phyloP scores from a whole-genome alignment of 1,140 invertebrate species.

The Drosophila sproati region DNA sequence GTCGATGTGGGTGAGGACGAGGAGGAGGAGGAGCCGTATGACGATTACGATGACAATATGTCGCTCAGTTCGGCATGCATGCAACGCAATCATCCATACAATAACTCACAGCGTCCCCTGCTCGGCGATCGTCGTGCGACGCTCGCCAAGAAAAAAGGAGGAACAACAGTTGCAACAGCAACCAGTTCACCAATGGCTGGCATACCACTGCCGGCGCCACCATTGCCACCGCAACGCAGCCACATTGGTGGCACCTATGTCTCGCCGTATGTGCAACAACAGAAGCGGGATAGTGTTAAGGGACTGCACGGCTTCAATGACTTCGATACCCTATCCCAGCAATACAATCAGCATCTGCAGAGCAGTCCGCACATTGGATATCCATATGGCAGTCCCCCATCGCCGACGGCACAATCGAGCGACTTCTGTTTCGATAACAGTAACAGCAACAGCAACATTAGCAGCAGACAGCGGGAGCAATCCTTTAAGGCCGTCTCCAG shows the following conservation, averaged over 20 bases:
- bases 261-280: conserved; percentile 76
- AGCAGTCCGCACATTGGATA: conserved; percentile 76
- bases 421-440: conserved; percentile 61
- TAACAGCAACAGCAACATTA: conserved; percentile 8
- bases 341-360: conserved; percentile 76
- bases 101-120: conserved; percentile 74
- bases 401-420: conserved; percentile 68
- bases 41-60: conserved; percentile 74
- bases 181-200: conserved; percentile 7
- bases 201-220: conserved; percentile 35
- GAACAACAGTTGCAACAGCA: conserved; percentile 11
- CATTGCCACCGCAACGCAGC: conserved; percentile 36
- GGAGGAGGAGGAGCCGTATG: conserved; percentile 32
- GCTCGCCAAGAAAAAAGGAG: conserved; percentile 47
- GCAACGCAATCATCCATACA: conserved; percentile 74
- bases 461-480: conserved; percentile 4
- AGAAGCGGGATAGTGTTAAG: conserved; percentile 77
- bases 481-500: conserved; percentile 32
- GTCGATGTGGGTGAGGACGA: conserved; percentile 52
- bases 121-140: conserved; percentile 65
- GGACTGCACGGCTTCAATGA: conserved; percentile 80
- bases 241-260: conserved; percentile 43
- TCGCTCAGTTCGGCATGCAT: conserved; percentile 63
- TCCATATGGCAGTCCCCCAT: conserved; percentile 79
- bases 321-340: conserved; percentile 78